phyloP scores from a whole-genome alignment of 2,113 vertebrate genomes.

The Leucoraja erinaceus region DNA sequence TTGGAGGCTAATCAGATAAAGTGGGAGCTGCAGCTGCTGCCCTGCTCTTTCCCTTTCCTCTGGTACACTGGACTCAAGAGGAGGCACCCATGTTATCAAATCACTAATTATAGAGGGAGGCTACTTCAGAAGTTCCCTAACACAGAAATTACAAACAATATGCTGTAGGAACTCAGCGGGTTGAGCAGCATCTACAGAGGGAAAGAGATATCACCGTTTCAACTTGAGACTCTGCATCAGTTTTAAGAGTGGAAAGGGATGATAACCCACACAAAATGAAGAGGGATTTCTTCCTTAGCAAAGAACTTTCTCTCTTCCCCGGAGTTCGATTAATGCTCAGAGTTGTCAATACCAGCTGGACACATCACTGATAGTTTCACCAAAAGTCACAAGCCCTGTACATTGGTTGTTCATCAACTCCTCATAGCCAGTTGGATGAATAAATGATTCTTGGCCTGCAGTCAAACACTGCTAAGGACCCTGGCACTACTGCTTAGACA shows the following conservation, averaged over 20 bases:
- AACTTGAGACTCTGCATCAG: too few relatives aligned
- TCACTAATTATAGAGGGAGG: too few relatives aligned
- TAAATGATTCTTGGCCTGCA: background rate
- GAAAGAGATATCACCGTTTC: too few relatives aligned
- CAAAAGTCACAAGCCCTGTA: background rate
- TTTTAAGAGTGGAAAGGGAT: too few relatives aligned
- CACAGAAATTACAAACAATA: too few relatives aligned
- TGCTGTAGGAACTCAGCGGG: too few relatives aligned
- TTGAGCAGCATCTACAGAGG: too few relatives aligned
- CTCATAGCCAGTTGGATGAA: background rate
- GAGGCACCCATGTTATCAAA: too few relatives aligned
- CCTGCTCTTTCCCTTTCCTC: too few relatives aligned
- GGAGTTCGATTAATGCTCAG: background rate
- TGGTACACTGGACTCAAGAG: background rate
- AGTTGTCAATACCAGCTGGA: background rate
- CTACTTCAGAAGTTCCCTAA: too few relatives aligned
- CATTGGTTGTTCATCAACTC: background rate
- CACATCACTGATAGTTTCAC: background rate
- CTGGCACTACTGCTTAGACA: background rate
- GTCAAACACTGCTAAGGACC: background rate
- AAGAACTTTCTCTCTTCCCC: background rate
- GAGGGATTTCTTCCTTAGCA: too few relatives aligned
- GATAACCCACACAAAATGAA: too few relatives aligned
- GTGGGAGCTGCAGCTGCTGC: constrained; percentile 45
- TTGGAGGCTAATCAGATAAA: constrained; percentile 76